These are phyloP conservation scores for Drosophila bipectinata DNA, from an alignment of 1,140 invertebrate genomes.

Conservation along the genomic window DNA sequence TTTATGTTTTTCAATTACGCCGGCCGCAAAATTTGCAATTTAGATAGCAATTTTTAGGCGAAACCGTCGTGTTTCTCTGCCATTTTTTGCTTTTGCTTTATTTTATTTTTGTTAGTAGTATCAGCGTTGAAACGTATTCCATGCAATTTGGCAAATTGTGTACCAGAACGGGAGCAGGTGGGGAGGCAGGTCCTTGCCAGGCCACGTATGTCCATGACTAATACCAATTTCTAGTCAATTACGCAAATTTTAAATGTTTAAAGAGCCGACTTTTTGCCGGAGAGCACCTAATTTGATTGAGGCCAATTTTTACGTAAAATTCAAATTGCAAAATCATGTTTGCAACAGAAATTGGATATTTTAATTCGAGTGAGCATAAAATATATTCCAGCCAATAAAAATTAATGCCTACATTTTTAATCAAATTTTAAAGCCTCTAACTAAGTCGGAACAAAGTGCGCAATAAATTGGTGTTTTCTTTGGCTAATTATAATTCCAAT, in stretches of 20 bases:
- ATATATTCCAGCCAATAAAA: not conserved
- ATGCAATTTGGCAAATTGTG: slow-evolving; percentile 57
- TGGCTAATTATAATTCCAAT: not conserved
- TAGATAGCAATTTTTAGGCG: slow-evolving; percentile 64
- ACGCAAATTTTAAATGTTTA: slow-evolving; percentile 54
- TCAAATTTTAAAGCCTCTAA: not conserved
- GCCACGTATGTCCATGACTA: slow-evolving; percentile 37
- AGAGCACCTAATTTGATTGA: slow-evolving; percentile 34
- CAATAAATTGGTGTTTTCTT: not conserved
- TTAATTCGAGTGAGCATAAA: not conserved
- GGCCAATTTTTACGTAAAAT: slow-evolving; percentile 12
- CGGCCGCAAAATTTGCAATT: slow-evolving; percentile 76
- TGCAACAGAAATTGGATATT: slow-evolving; percentile 12
- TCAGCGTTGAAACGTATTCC: slow-evolving; percentile 26
- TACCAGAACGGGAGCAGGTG: not conserved
- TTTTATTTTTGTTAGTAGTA: slow-evolving; percentile 17
- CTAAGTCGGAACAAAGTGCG: not conserved
- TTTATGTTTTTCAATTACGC: slow-evolving; percentile 79
- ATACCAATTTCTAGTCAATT: slow-evolving; percentile 54
- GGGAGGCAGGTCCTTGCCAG: not conserved
- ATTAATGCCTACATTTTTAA: not conserved
- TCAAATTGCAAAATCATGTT: slow-evolving; percentile 26
- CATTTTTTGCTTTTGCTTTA: slow-evolving; percentile 9
- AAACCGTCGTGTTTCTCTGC: slow-evolving; percentile 15
- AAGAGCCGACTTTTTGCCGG: slow-evolving; percentile 26